Percentiles rank a stretch among this genome's conserved stretches.
phyloP scores from a whole-genome alignment of 2,113 vertebrate genomes.

The Sinocyclocheilus maitianheensis region DNA sequence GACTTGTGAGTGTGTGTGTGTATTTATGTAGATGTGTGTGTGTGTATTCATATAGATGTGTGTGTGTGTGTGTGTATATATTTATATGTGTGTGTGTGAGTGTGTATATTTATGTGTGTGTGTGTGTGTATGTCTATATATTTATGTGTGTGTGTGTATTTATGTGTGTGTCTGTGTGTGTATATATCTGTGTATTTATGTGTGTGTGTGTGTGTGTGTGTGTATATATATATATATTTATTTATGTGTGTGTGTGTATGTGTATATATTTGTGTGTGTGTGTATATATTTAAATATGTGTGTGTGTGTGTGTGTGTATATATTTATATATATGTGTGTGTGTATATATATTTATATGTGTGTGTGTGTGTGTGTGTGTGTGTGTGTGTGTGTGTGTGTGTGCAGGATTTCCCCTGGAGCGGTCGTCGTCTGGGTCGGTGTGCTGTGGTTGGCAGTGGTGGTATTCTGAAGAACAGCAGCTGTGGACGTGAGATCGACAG shows the following conservation, averaged over 20 bases:
- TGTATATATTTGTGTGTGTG: background rate
- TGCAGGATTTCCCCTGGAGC: background rate
- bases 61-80: background rate
- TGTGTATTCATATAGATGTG: too few relatives aligned
- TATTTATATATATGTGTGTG: too few relatives aligned
- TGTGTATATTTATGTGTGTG: background rate
- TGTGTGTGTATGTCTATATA: background rate
- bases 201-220: background rate
- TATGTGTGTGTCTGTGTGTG: background rate
- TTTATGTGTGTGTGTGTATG: background rate
- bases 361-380: too few relatives aligned
- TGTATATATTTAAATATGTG: too few relatives aligned
- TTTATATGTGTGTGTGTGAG: too few relatives aligned
- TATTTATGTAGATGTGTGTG: too few relatives aligned
- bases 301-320: background rate
- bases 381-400: too few relatives aligned
- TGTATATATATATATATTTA: background rate
- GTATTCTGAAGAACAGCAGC: slow-evolving; percentile 80
- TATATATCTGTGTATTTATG: background rate
- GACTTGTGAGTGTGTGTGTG: too few relatives aligned
- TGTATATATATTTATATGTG: too few relatives aligned
- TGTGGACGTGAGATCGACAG: slow-evolving; percentile 81
- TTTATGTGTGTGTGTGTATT: background rate
- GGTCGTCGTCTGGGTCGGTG: slow-evolving; percentile 62
- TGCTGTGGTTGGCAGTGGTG: slow-evolving; percentile 84